Evolutionary conservation across 2,113 vertebrate species (phyloP).

Genomic region (Gymnarchus niloticus): DNA sequence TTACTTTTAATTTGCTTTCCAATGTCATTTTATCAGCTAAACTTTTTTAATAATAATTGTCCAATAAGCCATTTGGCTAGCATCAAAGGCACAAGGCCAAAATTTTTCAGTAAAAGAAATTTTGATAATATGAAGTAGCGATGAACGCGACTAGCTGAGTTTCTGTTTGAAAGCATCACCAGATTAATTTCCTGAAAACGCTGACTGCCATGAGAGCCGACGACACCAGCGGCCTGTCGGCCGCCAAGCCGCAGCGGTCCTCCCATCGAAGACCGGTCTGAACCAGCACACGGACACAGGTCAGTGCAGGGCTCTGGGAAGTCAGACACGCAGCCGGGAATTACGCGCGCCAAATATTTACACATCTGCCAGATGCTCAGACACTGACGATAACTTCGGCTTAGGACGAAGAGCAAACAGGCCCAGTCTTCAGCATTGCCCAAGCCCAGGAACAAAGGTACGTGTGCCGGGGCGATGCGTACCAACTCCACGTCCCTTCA

Average conservation of each 20-base stretch:
- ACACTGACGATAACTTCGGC: constrained; percentile 16
- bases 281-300: too few relatives aligned
- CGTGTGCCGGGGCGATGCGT: background rate
- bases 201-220: background rate
- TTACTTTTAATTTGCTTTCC: too few relatives aligned
- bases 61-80: background rate
- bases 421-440: background rate
- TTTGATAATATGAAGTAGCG: too few relatives aligned
- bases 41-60: background rate
- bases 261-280: background rate
- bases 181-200: background rate
- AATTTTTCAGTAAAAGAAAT: too few relatives aligned
- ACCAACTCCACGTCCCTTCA: background rate
- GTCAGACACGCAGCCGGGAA: background rate
- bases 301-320: background rate
- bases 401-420: constrained; percentile 28
- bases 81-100: background rate
- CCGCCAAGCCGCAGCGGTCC: background rate
- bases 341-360: constrained; percentile 21
- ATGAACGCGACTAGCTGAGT: too few relatives aligned
- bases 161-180: background rate
- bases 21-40: too few relatives aligned
- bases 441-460: background rate
- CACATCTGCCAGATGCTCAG: constrained; percentile 20
- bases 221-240: background rate